Base-by-base conservation (phyloP, 2,888 invertebrate species). In the Marronus borbonicus region DNA sequence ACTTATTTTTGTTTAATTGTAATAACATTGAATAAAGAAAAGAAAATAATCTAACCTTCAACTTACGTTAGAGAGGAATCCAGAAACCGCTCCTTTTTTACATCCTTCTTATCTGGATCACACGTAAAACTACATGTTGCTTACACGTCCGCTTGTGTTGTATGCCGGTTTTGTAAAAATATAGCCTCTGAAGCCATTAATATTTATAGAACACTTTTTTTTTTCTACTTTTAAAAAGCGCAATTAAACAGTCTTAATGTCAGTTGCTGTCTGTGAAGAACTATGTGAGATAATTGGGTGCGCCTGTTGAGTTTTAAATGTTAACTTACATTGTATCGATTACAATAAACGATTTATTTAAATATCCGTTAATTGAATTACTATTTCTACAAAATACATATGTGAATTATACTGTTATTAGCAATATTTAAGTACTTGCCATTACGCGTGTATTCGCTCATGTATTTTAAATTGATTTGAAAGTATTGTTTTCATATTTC, bases 61-160 rank as follows among this genome's bases (percentile, higher is more conserved):
- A 31, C 31, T 70, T 70, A 69, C 36, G 17, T 55, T 31, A 55
- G 70, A 70, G 70, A 70, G 58, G 70, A 70, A 70, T 55, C 70
- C 36, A 55, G 55, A 70, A 58, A 36, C 70, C 70, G 55, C 70
- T 70, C 70, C 69, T 49, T 44, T 44, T 44, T 58, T 58, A 70
- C 70, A 58, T 70, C 58, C 55, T 58, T 70, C 31, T 70, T 28
- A 70, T 70, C 70, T 39, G 70, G 70, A 70, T 70, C 36, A 70
- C 55, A 70, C 17, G 20, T 44, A 39, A 39, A 66, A 39, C 20
- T 20, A 39, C 7, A 2, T 36, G 3, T 5, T 36, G 5, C 24
- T 36, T 66, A 55, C 20, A 58, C 58, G n/a, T 36, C 36, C 36
- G 36, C 52, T 8, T 17, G 17, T 24, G 20, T 7, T n/a, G 5